Evolutionary conservation across 2,888 invertebrate genomes (phyloP).

Genomic region (Cephus runcator): DNA sequence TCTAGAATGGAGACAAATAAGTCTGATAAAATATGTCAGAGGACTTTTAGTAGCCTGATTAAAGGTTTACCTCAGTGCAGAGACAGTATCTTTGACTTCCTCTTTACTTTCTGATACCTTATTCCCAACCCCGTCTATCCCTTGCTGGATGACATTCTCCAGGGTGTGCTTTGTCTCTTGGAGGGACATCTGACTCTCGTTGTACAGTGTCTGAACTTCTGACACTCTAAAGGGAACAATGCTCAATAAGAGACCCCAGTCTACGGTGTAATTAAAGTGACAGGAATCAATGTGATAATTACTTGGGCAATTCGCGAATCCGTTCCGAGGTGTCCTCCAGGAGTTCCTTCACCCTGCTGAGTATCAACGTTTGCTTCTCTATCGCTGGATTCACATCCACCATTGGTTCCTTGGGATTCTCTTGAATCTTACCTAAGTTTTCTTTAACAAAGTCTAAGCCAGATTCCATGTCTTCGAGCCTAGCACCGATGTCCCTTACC

Average conservation of each 20-base stretch:
- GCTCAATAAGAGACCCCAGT: background rate
- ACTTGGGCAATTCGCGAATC: conserved; percentile 52
- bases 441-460: conserved; percentile 43
- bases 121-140: conserved; percentile 65
- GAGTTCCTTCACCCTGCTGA: conserved; percentile 48
- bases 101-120: conserved; percentile 70
- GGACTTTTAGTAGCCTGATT: background rate
- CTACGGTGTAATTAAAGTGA: background rate
- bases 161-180: conserved; percentile 69
- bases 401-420: conserved; percentile 25
- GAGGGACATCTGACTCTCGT: conserved; percentile 72
- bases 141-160: conserved; percentile 56
- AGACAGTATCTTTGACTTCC: conserved; percentile 71
- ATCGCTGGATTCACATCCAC: conserved; percentile 30
- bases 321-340: conserved; percentile 46
- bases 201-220: conserved; percentile 71
- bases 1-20: conserved; percentile 26
- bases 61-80: conserved; percentile 68
- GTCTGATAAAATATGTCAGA: background rate
- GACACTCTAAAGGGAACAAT: conserved; percentile 40
- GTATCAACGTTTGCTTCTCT: conserved; percentile 42
- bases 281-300: conserved; percentile 13
- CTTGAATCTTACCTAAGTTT: conserved; percentile 17
- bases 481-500: conserved; percentile 42
- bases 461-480: conserved; percentile 40